Conservation (phyloP, 2,113 vertebrate species). For the Protomyctophum bolini region DNA sequence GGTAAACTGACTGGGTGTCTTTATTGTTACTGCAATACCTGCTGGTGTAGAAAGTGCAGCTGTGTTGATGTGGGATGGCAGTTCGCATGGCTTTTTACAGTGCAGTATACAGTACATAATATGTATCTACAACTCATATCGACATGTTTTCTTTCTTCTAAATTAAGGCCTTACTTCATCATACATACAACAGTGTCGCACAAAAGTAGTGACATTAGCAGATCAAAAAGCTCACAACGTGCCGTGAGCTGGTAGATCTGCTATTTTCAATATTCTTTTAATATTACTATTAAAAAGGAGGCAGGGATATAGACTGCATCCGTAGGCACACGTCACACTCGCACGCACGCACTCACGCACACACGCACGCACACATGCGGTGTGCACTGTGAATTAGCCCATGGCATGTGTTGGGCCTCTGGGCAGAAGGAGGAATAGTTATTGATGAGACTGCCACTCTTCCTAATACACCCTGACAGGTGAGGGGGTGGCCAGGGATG, state of each 20-base stretch:
- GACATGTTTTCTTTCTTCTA: too few species aligned
- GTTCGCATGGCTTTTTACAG: neutral
- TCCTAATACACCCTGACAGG: conserved; percentile 65
- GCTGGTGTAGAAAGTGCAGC: neutral
- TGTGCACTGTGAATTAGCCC: conserved; percentile 28
- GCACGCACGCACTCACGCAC: too few species aligned
- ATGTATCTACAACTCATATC: too few species aligned
- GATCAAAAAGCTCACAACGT: too few species aligned
- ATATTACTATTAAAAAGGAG: too few species aligned
- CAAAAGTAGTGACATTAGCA: too few species aligned
- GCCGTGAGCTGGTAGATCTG: too few species aligned
- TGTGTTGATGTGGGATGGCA: neutral
- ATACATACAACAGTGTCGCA: too few species aligned
- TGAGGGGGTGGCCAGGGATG: conserved; percentile 38
- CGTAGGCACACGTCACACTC: neutral
- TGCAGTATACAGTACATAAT: neutral
- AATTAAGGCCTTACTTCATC: too few species aligned
- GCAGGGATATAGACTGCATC: neutral
- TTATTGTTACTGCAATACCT: neutral
- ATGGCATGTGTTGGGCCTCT: conserved; percentile 43
- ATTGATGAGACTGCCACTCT: conserved; percentile 72
- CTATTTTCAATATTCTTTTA: too few species aligned
- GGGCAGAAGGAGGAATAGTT: conserved; percentile 56
- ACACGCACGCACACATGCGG: conserved; percentile 1
- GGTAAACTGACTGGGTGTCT: neutral